A percentile compares a stretch with the other conserved stretches of the same genome.
phyloP scores from a whole-genome alignment of 2,888 invertebrate genomes.

The Fissipunctia ypsillon region DNA sequence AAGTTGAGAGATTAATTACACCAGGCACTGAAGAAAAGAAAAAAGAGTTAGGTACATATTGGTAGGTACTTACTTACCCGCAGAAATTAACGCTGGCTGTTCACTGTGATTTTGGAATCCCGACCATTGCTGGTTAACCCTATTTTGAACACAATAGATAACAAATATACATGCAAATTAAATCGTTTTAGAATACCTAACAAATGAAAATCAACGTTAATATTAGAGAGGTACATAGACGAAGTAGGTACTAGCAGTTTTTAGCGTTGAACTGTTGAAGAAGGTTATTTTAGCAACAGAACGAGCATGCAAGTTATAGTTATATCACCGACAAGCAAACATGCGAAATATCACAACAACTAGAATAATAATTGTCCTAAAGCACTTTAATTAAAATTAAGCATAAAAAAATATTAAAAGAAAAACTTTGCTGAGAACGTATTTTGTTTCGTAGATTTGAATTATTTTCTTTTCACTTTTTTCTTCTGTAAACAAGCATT shows the following conservation, averaged over 20 bases:
- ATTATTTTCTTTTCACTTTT: neutral
- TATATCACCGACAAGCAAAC: neutral
- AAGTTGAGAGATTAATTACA: neutral
- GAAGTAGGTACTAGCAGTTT: neutral
- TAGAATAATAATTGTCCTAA: neutral
- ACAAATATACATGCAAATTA: conserved; percentile 1
- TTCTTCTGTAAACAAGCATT: neutral
- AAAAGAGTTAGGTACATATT: neutral
- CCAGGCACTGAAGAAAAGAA: no score
- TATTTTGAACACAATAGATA: conserved; percentile 2
- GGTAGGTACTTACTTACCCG: neutral
- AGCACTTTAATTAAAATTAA: neutral
- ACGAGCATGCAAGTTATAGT: neutral
- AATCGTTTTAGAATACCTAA: neutral
- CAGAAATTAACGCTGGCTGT: neutral
- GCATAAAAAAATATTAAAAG: neutral
- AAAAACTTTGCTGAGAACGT: neutral
- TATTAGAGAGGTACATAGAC: neutral
- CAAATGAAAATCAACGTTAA: neutral
- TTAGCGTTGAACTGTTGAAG: neutral
- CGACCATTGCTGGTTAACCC: neutral
- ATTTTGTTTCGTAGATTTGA: conserved; percentile 24
- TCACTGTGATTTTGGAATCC: neutral
- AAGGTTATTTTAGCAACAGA: neutral
- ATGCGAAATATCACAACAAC: neutral